Evolutionary conservation across 1,140 invertebrate genomes (phyloP), one percentile per base, ranked within the genome.

Genomic region (Chelonus insularis): DNA sequence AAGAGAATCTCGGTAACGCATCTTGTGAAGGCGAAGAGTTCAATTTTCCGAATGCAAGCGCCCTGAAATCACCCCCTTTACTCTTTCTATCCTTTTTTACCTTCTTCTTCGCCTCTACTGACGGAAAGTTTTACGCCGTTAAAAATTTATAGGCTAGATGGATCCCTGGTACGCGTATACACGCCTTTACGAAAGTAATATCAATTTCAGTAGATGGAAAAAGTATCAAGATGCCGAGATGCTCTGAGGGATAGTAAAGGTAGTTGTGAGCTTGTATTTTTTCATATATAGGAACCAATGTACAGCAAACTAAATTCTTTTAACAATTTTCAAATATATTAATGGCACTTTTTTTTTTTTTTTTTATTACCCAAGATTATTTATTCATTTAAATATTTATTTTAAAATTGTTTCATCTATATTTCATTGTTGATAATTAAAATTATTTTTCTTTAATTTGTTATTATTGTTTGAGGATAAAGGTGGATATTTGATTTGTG

Each of bases 131-230:
- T 68, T 66, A 67, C 65, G 61, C 64, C 66, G 68, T 73, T 73
- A 73, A 70, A 70, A 73, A 73, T 73, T 73, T 71, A 73, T 73
- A 71, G 69, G 60, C 67, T 73, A 68, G 69, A 67, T 73, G 68
- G 69, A 73, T 71, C 65, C 60, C 62, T 47, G 62, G 43, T 57
- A 59, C 57, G 14, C 57, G 47, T 62, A 61, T 60, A 67, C 52
- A 65, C 43, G 58, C 60, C 63, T 65, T 63, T 63, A 63, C 63
- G 54, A 63, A 74, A 72, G 69, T 72, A 77, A 77, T 77, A 75
- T 77, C 73, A 75, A 75, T 77, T 77, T 74, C 69, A 71, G 71
- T 70, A 75, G 74, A 73, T 75, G 72, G 75, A 72, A 75, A 75
- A 77, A 74, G 72, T 75, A 77, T 75, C 68, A 72, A 71, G 66